Evolutionary conservation across 2,113 vertebrate species (phyloP).

Genomic region (Alethe castanea): DNA sequence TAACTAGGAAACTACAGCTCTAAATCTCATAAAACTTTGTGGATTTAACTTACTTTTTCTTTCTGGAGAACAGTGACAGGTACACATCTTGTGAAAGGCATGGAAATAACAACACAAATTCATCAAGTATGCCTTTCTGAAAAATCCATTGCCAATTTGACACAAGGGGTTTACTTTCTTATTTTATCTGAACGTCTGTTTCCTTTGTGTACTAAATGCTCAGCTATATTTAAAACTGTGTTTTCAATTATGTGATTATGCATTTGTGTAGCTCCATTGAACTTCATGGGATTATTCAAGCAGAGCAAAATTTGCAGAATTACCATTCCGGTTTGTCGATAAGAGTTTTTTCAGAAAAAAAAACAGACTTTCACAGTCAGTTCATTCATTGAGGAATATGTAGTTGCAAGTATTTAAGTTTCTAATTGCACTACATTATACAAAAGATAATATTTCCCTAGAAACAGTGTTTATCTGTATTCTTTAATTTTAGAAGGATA

Average conservation of each 20-base stretch:
- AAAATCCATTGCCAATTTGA: neutral
- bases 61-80: neutral
- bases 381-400: neutral
- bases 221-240: neutral
- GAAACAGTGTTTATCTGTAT: constrained; percentile 12
- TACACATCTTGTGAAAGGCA: neutral
- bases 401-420: neutral
- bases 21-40: neutral
- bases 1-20: neutral
- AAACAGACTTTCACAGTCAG: neutral
- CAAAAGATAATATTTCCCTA: constrained; percentile 39
- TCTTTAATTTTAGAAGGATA: neutral
- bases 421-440: constrained; percentile 12
- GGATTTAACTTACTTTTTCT: neutral
- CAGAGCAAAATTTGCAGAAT: constrained; percentile 7
- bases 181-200: neutral
- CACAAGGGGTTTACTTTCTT: neutral
- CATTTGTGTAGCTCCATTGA: constrained; percentile 13
- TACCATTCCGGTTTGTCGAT: neutral
- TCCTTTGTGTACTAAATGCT: neutral
- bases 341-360: neutral
- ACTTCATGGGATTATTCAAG: neutral
- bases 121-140: neutral
- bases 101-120: neutral
- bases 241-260: constrained; percentile 31